Conservation (phyloP, 1,140 invertebrate genomes). For the Nasonia giraulti region DNA sequence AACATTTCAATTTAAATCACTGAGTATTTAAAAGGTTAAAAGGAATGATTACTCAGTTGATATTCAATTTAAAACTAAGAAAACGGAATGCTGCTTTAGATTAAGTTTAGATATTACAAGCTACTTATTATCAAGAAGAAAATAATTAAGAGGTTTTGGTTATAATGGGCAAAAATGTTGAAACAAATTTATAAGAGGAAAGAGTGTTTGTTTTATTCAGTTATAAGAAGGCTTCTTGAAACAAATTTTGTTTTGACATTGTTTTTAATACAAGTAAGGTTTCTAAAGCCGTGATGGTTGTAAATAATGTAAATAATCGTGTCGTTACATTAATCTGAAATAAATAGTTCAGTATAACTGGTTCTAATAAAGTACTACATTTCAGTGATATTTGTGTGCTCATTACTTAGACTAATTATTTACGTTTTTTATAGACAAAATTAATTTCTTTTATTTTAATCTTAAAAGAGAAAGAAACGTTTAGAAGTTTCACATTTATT, state of each 20-base stretch:
- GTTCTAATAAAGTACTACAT: constrained; percentile 63
- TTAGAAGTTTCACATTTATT: background rate
- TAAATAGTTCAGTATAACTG: constrained; percentile 61
- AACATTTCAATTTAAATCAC: background rate
- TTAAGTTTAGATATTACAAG: constrained; percentile 39
- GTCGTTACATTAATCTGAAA: constrained; percentile 59
- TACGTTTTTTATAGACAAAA: constrained; percentile 3
- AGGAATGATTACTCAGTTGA: background rate
- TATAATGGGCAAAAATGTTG: constrained; percentile 49
- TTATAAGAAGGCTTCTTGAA: constrained; percentile 36
- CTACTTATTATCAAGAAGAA: constrained; percentile 48
- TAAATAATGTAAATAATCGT: constrained; percentile 74
- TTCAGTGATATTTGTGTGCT: constrained; percentile 53
- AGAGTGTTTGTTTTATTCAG: constrained; percentile 32
- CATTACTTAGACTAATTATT: constrained; percentile 41
- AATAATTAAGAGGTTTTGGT: constrained; percentile 42
- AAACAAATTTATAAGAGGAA: constrained; percentile 50
- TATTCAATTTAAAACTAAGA: constrained; percentile 25
- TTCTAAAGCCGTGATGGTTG: constrained; percentile 64
- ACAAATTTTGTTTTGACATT: constrained; percentile 59
- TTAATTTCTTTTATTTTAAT: background rate
- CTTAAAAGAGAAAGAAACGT: background rate
- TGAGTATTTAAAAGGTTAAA: constrained; percentile 15
- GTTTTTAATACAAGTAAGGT: constrained; percentile 53
- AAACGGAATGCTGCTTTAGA: constrained; percentile 33